Percentiles rank a stretch among this genome's conserved stretches.
Evolutionary conservation across 2,113 vertebrate species (phyloP).

Genomic region (Syngnathus scovelli): DNA sequence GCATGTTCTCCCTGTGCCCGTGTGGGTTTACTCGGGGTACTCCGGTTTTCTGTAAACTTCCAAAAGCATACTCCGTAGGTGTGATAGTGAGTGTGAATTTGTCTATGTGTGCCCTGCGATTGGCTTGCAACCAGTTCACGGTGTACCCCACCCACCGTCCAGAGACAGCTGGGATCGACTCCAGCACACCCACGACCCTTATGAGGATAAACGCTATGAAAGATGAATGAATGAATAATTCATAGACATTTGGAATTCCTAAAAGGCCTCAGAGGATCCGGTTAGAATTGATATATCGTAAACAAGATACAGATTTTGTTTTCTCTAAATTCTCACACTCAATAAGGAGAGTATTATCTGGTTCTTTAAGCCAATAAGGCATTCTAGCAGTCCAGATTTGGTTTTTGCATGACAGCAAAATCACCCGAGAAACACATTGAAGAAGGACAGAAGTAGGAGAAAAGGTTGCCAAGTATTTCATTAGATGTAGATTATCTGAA

Average conservation of each 20-base stretch:
- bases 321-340: not conserved
- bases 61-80: too few relatives aligned
- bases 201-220: too few relatives aligned
- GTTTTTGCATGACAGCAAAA: not conserved
- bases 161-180: too few relatives aligned
- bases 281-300: not conserved
- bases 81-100: too few relatives aligned
- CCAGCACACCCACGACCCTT: too few relatives aligned
- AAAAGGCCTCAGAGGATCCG: not conserved
- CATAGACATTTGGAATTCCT: not conserved
- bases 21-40: too few relatives aligned
- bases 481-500: constrained; percentile 53
- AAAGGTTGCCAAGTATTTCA: constrained; percentile 42
- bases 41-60: too few relatives aligned
- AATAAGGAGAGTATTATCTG: not conserved
- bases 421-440: not conserved
- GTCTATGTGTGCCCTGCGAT: too few relatives aligned
- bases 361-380: not conserved
- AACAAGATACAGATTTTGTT: not conserved
- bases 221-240: not conserved
- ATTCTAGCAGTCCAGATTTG: not conserved
- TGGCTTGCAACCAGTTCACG: too few relatives aligned
- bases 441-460: constrained; percentile 21
- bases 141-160: too few relatives aligned
- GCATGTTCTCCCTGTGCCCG: too few relatives aligned